Evolutionary conservation across 2,797 vertebrate species (phyloP).

Genomic region (Oreochromis grahami): DNA sequence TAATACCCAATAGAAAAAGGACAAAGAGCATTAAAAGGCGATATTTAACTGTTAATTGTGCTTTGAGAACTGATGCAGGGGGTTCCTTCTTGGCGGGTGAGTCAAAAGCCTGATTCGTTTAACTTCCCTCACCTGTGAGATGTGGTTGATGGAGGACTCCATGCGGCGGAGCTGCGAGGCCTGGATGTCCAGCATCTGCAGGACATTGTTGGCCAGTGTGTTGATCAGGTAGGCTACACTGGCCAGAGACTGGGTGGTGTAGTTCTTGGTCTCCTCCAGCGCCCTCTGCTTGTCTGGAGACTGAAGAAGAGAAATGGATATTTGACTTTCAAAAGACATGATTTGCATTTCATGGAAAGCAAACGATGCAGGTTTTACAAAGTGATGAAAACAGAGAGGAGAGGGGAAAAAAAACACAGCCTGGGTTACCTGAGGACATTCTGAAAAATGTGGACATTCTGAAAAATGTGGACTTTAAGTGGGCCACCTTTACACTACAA

Average conservation of each 20-base stretch:
- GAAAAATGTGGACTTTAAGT: not conserved
- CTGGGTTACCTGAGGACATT: not conserved
- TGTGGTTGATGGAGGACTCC: constrained; percentile 99
- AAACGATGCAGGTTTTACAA: not conserved
- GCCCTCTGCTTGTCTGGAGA: constrained; percentile 95
- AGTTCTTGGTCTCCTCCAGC: constrained; percentile 98
- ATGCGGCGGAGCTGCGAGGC: constrained; percentile 95
- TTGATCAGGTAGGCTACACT: constrained; percentile 98
- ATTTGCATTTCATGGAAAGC: not conserved
- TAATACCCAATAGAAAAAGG: not conserved
- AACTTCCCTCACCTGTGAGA: constrained; percentile 84
- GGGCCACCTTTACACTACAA: not conserved
- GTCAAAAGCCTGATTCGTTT: not conserved
- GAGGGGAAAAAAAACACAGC: not conserved
- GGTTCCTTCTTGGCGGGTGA: not conserved
- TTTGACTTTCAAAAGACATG: not conserved
- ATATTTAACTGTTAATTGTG: not conserved
- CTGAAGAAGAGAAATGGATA: constrained; percentile 50
- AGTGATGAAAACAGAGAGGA: not conserved
- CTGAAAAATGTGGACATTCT: not conserved
- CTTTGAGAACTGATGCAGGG: not conserved
- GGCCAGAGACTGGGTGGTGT: constrained; percentile 96
- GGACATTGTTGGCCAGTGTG: constrained; percentile 98
- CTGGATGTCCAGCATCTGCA: constrained; percentile 98
- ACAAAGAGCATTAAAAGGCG: not conserved